A percentile compares a stretch with the other conserved stretches of the same genome.
Evolutionary conservation across 2,797 vertebrate species (phyloP).

Genomic region (Semotilus atromaculatus): DNA sequence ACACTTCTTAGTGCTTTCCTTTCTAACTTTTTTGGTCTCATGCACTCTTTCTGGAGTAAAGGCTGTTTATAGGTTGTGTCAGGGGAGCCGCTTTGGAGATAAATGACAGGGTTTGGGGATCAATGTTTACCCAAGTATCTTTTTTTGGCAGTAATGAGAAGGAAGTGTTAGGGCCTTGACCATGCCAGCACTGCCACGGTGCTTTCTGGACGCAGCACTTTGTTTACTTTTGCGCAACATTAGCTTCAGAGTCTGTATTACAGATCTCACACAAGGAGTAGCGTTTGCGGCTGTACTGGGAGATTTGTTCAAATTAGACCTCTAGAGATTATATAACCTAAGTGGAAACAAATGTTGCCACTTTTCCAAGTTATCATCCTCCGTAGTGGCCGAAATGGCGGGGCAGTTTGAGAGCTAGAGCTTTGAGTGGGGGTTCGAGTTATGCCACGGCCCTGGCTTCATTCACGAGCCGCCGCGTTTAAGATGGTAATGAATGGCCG

Average conservation of each 20-base stretch:
- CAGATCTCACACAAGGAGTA: slow-evolving; percentile 72
- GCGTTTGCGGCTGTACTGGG: slow-evolving; percentile 73
- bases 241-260: slow-evolving; percentile 72
- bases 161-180: slow-evolving; percentile 70
- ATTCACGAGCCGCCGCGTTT: slow-evolving; percentile 89
- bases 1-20: slow-evolving; percentile 49
- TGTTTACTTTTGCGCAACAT: slow-evolving; percentile 75
- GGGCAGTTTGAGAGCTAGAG: slow-evolving; percentile 66
- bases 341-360: slow-evolving; percentile 82
- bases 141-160: slow-evolving; percentile 72
- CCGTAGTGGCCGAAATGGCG: slow-evolving; percentile 24
- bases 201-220: slow-evolving; percentile 57
- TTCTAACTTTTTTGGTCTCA: slow-evolving; percentile 39
- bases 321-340: slow-evolving; percentile 81
- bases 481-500: slow-evolving; percentile 90
- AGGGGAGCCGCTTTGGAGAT: slow-evolving; percentile 56
- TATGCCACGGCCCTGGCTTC: slow-evolving; percentile 87
- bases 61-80: slow-evolving; percentile 57
- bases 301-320: slow-evolving; percentile 84
- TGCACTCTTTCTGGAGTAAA: slow-evolving; percentile 34
- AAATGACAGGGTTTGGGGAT: slow-evolving; percentile 70
- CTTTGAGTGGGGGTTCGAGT: slow-evolving; percentile 86
- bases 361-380: slow-evolving; percentile 48
- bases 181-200: slow-evolving; percentile 62
- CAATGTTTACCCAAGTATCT: slow-evolving; percentile 66